Evolutionary conservation across 2,797 vertebrate genomes (phyloP).

Genomic region (Bradypodion pumilum): DNA sequence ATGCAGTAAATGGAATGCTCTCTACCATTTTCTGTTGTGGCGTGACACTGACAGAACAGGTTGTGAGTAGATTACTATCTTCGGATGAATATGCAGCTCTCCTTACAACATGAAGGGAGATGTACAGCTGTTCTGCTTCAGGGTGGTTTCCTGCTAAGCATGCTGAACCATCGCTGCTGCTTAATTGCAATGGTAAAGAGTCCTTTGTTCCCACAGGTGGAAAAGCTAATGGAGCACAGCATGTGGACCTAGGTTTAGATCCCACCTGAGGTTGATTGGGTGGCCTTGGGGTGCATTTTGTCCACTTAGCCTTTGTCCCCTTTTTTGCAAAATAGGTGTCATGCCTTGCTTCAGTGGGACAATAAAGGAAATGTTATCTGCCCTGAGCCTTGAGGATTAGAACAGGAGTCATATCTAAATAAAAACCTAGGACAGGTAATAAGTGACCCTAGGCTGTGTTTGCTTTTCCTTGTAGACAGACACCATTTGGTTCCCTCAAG

Average conservation of each 20-base stretch:
- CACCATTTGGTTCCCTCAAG: neutral
- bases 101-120: neutral
- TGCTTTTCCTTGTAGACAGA: neutral
- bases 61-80: slow-evolving; percentile 23
- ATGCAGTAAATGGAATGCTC: neutral
- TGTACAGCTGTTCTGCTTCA: slow-evolving; percentile 3
- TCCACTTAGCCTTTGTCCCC: neutral
- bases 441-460: neutral
- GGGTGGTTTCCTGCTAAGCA: neutral
- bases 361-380: neutral
- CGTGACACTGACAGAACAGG: slow-evolving; percentile 13
- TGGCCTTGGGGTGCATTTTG: neutral
- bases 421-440: neutral
- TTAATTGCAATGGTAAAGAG: neutral
- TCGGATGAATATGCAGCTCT: slow-evolving; percentile 1
- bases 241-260: neutral
- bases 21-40: neutral
- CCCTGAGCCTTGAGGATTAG: neutral
- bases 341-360: neutral
- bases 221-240: neutral
- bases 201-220: neutral
- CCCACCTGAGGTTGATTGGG: neutral
- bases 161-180: neutral
- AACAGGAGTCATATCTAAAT: neutral
- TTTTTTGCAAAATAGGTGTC: neutral